Percentiles rank a stretch among this genome's conserved stretches.
phyloP scores from a whole-genome alignment of 2,888 invertebrate species.

The Synanthedon andrenaeformis region DNA sequence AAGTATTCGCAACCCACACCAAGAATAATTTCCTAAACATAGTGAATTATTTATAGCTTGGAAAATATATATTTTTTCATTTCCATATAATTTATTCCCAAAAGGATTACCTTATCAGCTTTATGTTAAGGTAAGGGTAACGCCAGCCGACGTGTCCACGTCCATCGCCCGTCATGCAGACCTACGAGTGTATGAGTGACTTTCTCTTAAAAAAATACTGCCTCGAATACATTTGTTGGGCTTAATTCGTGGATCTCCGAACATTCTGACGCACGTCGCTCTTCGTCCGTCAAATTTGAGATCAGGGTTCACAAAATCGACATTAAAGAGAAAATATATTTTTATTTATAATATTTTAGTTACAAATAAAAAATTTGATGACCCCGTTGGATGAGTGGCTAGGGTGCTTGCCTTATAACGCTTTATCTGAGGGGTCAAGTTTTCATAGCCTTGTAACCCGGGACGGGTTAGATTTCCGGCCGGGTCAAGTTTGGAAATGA shows the following conservation, averaged over 20 bases:
- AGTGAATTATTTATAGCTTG: too few relatives aligned
- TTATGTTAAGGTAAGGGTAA: neutral
- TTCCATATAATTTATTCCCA: conserved; percentile 10
- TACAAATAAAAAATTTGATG: too few relatives aligned
- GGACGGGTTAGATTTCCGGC: too few relatives aligned
- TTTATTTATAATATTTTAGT: too few relatives aligned
- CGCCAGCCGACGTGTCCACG: conserved; percentile 6
- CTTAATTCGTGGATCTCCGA: conserved; percentile 46
- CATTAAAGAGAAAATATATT: neutral
- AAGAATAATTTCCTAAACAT: too few relatives aligned
- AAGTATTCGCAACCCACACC: too few relatives aligned
- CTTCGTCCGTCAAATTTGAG: conserved; percentile 46
- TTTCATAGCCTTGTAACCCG: too few relatives aligned
- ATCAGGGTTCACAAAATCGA: conserved; percentile 33
- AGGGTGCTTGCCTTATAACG: too few relatives aligned
- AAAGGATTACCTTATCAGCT: conserved; percentile 8
- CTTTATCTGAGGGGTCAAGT: too few relatives aligned
- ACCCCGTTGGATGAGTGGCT: too few relatives aligned
- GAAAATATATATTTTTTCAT: conserved; percentile 2
- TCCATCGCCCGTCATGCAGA: conserved; percentile 39
- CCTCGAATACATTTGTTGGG: conserved; percentile 23
- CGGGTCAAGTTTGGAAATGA: too few relatives aligned
- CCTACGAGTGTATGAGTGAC: neutral
- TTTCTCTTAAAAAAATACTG: conserved; percentile 31
- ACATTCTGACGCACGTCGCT: conserved; percentile 36